Conservation (phyloP, 2,888 invertebrate genomes). For the Thumatha senex region DNA sequence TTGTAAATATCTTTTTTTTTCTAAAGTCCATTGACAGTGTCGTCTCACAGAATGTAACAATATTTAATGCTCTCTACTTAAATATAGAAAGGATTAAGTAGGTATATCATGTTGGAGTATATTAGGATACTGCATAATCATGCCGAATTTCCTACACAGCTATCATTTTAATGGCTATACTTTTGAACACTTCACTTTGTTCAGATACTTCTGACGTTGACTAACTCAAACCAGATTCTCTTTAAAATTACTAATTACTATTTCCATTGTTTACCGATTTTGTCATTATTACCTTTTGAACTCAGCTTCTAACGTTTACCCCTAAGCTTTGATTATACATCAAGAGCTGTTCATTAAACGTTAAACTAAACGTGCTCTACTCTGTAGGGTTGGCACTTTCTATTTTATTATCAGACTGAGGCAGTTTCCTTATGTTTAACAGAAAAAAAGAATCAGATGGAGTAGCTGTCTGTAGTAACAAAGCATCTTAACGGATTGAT, state of each 20-base stretch:
- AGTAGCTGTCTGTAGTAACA: no score
- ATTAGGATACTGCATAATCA: no score
- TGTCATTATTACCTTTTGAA: conserved; percentile 1
- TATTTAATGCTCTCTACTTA: no score
- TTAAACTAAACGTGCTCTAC: conserved; percentile 4
- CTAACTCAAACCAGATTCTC: neutral
- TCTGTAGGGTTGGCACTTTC: neutral
- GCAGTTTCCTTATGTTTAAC: no score
- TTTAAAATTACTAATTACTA: conserved; percentile 7
- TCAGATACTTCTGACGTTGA: neutral
- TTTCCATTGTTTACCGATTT: conserved; percentile 10
- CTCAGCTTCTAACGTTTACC: conserved; percentile 4
- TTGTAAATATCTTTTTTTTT: conserved; percentile 18
- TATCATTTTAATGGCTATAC: neutral
- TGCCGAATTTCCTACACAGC: no score
- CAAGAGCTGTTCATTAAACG: conserved; percentile 16
- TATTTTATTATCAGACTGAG: no score
- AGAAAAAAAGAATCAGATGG: no score
- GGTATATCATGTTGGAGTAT: no score
- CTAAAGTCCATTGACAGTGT: conserved; percentile 8
- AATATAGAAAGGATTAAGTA: no score
- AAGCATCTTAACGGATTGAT: no score
- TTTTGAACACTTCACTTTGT: neutral
- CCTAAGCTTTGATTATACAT: conserved; percentile 16
- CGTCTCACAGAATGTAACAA: neutral